These are phyloP conservation scores for Eulemur rubriventer DNA, from an alignment of 2,797 vertebrate species.

Conservation along the genomic window DNA sequence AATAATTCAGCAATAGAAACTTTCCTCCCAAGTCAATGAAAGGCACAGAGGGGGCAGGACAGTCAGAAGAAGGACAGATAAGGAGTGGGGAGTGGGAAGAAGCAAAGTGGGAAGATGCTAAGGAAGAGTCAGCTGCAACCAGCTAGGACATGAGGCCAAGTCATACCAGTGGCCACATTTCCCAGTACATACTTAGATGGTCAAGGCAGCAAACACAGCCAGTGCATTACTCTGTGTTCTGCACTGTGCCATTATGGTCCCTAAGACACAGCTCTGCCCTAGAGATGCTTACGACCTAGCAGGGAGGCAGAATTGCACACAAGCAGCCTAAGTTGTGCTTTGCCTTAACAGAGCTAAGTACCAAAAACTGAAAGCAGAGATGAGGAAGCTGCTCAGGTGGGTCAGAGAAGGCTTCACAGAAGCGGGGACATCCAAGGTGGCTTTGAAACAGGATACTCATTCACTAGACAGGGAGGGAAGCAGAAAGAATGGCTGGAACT, in stretches of 20 bases:
- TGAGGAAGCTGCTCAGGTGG: neutral
- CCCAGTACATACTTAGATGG: no score
- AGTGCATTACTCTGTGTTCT: neutral
- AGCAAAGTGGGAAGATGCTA: neutral
- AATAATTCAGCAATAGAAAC: neutral
- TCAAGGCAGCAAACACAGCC: neutral
- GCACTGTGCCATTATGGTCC: accelerated
- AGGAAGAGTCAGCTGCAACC: neutral
- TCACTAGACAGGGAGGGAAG: neutral
- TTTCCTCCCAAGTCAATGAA: neutral
- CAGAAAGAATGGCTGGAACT: accelerated
- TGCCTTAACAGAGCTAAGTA: neutral
- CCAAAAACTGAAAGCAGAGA: neutral
- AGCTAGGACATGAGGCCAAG: accelerated
- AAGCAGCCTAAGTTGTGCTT: neutral
- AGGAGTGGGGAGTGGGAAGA: neutral
- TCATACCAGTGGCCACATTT: neutral
- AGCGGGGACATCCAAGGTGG: neutral
- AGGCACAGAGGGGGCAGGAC: neutral
- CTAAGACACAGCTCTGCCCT: neutral
- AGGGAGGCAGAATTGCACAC: neutral
- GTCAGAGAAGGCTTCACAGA: neutral
- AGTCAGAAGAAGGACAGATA: neutral
- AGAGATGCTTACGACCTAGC: accelerated
- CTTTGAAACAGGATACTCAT: neutral